Evolutionary conservation across 1,140 invertebrate genomes (phyloP).

Genomic region (Polyergus mexicanus): DNA sequence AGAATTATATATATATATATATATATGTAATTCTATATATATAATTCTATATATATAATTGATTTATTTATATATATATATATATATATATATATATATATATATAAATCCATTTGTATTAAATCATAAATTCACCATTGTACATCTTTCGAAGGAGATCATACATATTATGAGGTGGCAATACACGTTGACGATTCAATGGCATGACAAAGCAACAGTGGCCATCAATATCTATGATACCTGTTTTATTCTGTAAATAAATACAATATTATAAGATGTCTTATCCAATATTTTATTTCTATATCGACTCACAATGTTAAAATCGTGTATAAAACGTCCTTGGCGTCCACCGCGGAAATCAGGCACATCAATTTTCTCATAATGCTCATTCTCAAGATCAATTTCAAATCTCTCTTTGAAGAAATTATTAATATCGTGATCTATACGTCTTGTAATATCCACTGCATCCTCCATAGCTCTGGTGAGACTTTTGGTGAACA

Average conservation of each 20-base stretch:
- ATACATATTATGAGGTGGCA: constrained; percentile 92
- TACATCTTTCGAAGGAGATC: constrained; percentile 94
- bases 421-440: constrained; percentile 79
- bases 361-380: constrained; percentile 93
- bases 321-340: constrained; percentile 96
- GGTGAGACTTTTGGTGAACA: constrained; percentile 77
- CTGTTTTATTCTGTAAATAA: constrained; percentile 90
- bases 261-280: constrained; percentile 10
- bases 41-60: too few relatives aligned
- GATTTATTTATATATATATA: neutral
- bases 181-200: constrained; percentile 91
- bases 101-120: constrained; percentile 2
- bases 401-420: constrained; percentile 93
- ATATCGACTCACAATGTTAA: constrained; percentile 89
- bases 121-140: constrained; percentile 85
- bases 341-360: constrained; percentile 92
- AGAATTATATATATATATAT: constrained; percentile 19
- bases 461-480: constrained; percentile 76
- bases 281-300: too few relatives aligned
- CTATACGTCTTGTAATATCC: constrained; percentile 73
- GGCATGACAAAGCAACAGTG: constrained; percentile 96
- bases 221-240: constrained; percentile 93
- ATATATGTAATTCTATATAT: neutral
- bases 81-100: neutral
- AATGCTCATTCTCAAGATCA: constrained; percentile 89